A percentile compares a stretch with the other conserved stretches of the same genome.
These are phyloP conservation scores for Arctocebus calabarensis DNA, from an alignment of 2,797 vertebrate genomes.

Conservation along the genomic window DNA sequence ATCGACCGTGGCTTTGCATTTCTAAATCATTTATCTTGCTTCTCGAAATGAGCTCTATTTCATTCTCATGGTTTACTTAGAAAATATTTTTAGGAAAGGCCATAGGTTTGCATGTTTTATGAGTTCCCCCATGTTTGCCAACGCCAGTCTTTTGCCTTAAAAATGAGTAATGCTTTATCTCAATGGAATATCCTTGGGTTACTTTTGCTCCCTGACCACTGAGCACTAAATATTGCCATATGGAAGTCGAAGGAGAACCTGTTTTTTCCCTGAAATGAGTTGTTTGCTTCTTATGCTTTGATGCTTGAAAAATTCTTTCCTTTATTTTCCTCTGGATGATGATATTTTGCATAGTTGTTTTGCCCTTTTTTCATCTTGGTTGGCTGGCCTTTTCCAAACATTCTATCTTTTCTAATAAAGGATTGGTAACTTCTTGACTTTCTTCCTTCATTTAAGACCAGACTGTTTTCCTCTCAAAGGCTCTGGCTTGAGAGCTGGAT, in stretches of 20 bases:
- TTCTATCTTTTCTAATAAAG: conserved; percentile 39
- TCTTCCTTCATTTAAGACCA: conserved; percentile 4
- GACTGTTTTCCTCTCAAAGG: background rate
- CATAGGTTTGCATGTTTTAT: background rate
- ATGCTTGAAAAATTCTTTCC: conserved; percentile 45
- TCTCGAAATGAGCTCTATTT: conserved; percentile 16
- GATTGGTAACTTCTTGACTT: conserved; percentile 22
- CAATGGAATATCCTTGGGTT: background rate
- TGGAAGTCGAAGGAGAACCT: conserved; percentile 23
- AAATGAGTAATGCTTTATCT: background rate
- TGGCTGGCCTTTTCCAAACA: conserved; percentile 28
- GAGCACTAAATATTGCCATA: background rate
- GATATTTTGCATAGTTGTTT: conserved; percentile 44
- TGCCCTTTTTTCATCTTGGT: conserved; percentile 31
- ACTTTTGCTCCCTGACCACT: background rate
- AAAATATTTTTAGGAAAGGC: background rate
- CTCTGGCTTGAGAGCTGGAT: conserved; percentile 44
- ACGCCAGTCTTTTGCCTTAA: background rate
- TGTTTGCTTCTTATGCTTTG: conserved; percentile 45
- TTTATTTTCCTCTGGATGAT: conserved; percentile 20
- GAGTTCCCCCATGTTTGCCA: background rate
- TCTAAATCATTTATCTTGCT: background rate
- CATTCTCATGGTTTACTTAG: background rate
- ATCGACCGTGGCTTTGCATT: background rate
- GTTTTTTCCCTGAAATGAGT: background rate